Base-by-base conservation (phyloP, 2,113 vertebrate species). In the Balaeniceps rex region DNA sequence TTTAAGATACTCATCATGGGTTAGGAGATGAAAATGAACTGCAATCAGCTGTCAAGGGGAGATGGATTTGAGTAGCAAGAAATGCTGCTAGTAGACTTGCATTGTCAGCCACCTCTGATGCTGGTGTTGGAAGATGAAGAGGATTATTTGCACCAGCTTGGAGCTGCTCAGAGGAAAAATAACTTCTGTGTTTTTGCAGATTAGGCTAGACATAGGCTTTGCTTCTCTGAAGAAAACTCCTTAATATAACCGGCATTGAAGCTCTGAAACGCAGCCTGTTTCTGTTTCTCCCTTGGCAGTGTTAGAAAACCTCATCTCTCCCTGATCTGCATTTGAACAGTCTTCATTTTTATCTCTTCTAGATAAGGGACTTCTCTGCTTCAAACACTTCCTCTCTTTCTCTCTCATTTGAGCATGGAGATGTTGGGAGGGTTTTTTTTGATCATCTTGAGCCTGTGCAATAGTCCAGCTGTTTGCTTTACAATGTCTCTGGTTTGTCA, bases 71-170 rank as follows among this genome's bases (percentile, higher is more conserved):
- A 84, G 83, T 5, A 82, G 61, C 68, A 81, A 66, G 94, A 95
- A 93, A 60, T 66, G 61, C 49, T 88, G 72, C 95, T 97, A 40
- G 76, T 77, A 95, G 95, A 84, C 68, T 64, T 71, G 78, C 81
- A 68, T 65, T 96, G 92, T 82, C 95, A 95, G 84, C 86, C 87
- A 95, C 84, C 77, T 61, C 15, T 95, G 85, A 49, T 36, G 92
- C 93, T 96, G 94, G 75, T 97, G 90, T 71, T 97, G 89, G 87
- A 97, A 92, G 96, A 95, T 79, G 66, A 94, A 94, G 91, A 92
- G 93, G 81, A 89, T 89, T 96, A 78, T 95, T 97, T 97, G 94
- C 88, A 92, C 69, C 94, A 91, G 84, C 51, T 94, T 89, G 91
- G 95, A 95, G 75, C 66, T 93, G 87, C 83, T 87, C 74, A 74